Base-by-base conservation (phyloP, 2,888 invertebrate genomes). In the Nomada fabriciana region DNA sequence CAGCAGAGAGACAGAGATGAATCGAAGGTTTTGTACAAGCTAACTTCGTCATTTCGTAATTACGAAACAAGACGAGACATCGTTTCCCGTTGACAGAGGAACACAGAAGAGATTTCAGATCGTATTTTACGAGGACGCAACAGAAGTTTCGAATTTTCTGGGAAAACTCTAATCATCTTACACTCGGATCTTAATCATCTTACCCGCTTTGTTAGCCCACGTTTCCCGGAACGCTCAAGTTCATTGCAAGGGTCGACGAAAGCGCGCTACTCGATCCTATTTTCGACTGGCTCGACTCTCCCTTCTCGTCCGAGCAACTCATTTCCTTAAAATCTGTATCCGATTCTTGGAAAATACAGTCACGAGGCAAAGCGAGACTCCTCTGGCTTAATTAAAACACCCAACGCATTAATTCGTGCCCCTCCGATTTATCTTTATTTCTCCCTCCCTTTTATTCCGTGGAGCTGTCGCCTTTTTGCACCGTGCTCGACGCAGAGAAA, bases 91-190 rank as follows among this genome's bases (percentile, higher is more conserved):
- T 47, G 25, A 15, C 20, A 13, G 60, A 60, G 59, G 47, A 43
- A 29, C 59, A 7, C 47, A 23, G n/a, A n/a, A 1, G 64, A 52
- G 64, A 52, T 69, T 25, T 69, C 57, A n/a, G 59, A 59, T 50
- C 50, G 70, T 36, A 60, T 70, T 70, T 42, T n/a, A n/a, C 23
- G 25, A 59, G 47, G 70, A 59, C 20, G 29, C 70, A 15, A 29
- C 23, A n/a, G 50, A 70, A 70, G 59, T 61, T 61, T n/a, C 52
- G 18, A 61, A 71, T 71, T 71, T 61, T 52, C 71, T 42, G 42
- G 52, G 60, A 23, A 61, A 61, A 52, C 61, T 71, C 25, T 71
- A 71, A 61, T 61, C 71, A 61, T 52, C 71, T 61, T 61, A 61
- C 42, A 52, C 42, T 52, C 36, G 52, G 61, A 9, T 47, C 42